Conservation (phyloP, 1,140 invertebrate genomes). For the Drosophila kikkawai region DNA sequence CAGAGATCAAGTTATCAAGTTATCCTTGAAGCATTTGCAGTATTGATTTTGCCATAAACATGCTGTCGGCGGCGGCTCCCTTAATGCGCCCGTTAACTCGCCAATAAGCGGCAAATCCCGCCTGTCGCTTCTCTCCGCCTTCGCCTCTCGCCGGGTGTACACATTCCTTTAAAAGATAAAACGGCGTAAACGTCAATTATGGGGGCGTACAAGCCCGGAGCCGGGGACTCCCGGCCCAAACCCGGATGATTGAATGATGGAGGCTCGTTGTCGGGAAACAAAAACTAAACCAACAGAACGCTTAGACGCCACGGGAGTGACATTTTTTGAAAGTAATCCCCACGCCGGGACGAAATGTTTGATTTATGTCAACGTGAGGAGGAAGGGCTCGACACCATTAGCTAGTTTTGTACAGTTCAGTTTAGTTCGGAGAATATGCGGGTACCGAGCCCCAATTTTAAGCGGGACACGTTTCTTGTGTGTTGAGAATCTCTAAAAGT, state of each 20-base stretch:
- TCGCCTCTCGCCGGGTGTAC: slow-evolving; percentile 8
- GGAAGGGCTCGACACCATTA: slow-evolving; percentile 22
- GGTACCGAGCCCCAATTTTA: slow-evolving; percentile 3
- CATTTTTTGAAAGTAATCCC: slow-evolving; percentile 71
- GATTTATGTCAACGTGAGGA: slow-evolving; percentile 72
- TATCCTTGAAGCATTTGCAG: slow-evolving; percentile 10
- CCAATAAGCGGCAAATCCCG: slow-evolving; percentile 65
- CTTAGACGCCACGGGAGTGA: slow-evolving; percentile 45
- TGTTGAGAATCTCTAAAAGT: neutral
- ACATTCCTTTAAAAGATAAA: slow-evolving; percentile 60
- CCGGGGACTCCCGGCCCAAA: neutral
- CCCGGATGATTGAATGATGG: slow-evolving; percentile 68
- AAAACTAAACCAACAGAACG: slow-evolving; percentile 58
- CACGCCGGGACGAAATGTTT: slow-evolving; percentile 56
- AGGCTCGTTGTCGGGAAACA: slow-evolving; percentile 42
- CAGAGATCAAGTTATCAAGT: slow-evolving; percentile 5
- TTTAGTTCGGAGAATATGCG: slow-evolving; percentile 11
- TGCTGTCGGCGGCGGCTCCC: neutral
- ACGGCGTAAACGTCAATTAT: slow-evolving; percentile 71
- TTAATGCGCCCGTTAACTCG: slow-evolving; percentile 49
- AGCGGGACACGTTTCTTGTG: neutral
- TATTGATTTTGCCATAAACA: slow-evolving; percentile 43
- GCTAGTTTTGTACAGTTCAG: neutral
- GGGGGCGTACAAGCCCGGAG: slow-evolving; percentile 25
- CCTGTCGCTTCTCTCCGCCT: slow-evolving; percentile 16